Evolutionary conservation across 2,888 invertebrate genomes (phyloP).

Genomic region (Lobophora halterata): DNA sequence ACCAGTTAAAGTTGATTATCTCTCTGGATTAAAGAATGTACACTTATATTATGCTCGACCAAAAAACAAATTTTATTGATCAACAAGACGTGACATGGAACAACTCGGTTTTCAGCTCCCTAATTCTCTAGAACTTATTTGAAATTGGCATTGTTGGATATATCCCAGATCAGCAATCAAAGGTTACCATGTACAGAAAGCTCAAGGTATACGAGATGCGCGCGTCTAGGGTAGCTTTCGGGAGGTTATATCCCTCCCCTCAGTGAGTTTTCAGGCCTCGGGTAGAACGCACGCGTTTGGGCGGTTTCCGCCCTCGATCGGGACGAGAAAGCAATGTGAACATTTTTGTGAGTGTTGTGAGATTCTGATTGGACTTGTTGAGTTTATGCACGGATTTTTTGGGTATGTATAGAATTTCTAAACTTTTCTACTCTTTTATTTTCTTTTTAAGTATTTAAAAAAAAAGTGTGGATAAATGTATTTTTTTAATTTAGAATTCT

Average conservation of each 20-base stretch:
- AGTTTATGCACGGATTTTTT: constrained; percentile 22
- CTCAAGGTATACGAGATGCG: constrained; percentile 66
- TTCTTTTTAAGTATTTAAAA: no score
- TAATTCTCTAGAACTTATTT: no score
- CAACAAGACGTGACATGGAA: no score
- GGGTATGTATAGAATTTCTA: constrained; percentile 32
- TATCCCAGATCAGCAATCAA: constrained; percentile 7
- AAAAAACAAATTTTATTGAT: no score
- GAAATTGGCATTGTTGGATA: constrained; percentile 19
- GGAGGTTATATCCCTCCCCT: constrained; percentile 61
- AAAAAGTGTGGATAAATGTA: no score
- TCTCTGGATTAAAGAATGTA: no score
- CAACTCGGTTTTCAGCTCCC: no score
- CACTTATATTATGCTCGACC: no score
- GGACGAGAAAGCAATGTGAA: constrained; percentile 31
- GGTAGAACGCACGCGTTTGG: constrained; percentile 54
- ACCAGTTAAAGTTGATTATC: no score
- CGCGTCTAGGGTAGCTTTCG: constrained; percentile 63
- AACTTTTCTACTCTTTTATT: no score
- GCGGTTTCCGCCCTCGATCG: constrained; percentile 45
- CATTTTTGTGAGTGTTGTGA: constrained; percentile 48
- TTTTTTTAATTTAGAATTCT: no score
- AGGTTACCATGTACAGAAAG: constrained; percentile 30
- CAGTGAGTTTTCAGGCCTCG: constrained; percentile 54
- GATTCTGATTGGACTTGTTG: constrained; percentile 36